phyloP scores from a whole-genome alignment of 1,140 invertebrate species.

The Calephelis nemesis region DNA sequence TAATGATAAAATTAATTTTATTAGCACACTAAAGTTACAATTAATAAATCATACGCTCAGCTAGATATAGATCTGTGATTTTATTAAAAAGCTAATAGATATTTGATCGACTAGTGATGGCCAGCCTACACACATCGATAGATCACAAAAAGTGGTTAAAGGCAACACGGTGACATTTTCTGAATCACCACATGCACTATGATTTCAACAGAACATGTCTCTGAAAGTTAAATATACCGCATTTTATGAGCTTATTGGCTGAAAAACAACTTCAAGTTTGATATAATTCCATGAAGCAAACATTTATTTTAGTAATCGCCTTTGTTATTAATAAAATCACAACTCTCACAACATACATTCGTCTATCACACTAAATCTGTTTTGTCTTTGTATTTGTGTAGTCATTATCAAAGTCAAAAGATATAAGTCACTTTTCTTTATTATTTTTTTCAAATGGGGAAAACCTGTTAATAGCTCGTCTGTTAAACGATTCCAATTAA shows the following conservation, averaged over 20 bases:
- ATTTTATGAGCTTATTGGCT: too few species aligned
- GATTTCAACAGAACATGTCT: too few species aligned
- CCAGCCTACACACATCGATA: constrained; percentile 15
- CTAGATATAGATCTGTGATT: constrained; percentile 55
- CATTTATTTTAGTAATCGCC: neutral
- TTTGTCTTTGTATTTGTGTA: constrained; percentile 60
- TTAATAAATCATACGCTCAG: constrained; percentile 52
- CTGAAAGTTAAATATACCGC: too few species aligned
- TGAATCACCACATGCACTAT: too few species aligned
- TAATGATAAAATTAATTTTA: constrained; percentile 74
- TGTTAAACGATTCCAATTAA: too few species aligned
- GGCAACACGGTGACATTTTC: neutral
- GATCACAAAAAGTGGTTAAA: neutral
- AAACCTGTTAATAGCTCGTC: too few species aligned
- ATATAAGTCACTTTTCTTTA: neutral
- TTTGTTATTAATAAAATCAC: constrained; percentile 44
- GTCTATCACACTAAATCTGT: constrained; percentile 46
- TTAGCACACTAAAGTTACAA: constrained; percentile 75
- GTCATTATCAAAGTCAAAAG: constrained; percentile 25
- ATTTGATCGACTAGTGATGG: neutral
- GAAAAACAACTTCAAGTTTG: too few species aligned
- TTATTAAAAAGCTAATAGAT: constrained; percentile 31
- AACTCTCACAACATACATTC: constrained; percentile 49
- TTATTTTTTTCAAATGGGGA: too few species aligned
- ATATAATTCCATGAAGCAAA: neutral